A percentile compares a stretch with the other conserved stretches of the same genome.
phyloP scores from a whole-genome alignment of 2,113 vertebrate species.

The Pseudolaguvia tuberculata region DNA sequence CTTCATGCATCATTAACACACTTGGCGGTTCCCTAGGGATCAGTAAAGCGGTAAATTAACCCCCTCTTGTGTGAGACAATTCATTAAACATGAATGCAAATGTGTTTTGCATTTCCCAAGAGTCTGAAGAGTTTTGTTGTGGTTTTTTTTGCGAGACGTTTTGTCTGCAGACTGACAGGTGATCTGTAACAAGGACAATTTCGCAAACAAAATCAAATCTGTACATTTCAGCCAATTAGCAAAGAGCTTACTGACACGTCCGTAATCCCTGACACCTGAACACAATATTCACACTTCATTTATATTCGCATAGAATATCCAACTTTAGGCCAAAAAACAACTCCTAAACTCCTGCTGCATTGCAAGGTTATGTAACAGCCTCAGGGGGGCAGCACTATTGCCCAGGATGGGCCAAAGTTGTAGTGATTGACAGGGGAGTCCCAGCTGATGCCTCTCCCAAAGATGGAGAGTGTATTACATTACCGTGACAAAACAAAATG shows the following conservation, averaged over 20 bases:
- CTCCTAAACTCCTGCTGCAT: too few relatives aligned
- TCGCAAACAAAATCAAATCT: too few relatives aligned
- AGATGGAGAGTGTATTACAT: too few relatives aligned
- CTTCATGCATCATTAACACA: conserved; percentile 46
- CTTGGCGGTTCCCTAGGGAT: conserved; percentile 21
- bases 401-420: not conserved
- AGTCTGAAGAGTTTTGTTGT: not conserved
- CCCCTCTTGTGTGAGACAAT: conserved; percentile 10
- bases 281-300: too few relatives aligned
- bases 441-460: not conserved
- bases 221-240: too few relatives aligned
- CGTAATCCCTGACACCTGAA: too few relatives aligned
- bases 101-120: not conserved
- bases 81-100: conserved; percentile 49
- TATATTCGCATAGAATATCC: too few relatives aligned
- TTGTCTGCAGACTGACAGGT: not conserved
- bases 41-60: conserved; percentile 44
- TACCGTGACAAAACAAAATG: too few relatives aligned
- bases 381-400: not conserved
- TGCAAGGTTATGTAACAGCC: not conserved
- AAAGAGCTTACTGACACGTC: too few relatives aligned
- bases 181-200: not conserved
- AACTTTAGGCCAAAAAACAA: too few relatives aligned
- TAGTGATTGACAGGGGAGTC: not conserved
- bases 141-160: not conserved